Percentiles rank a stretch among this genome's conserved stretches.
Conservation (phyloP, 2,888 invertebrate genomes). For the Keiferia lycopersicella region DNA sequence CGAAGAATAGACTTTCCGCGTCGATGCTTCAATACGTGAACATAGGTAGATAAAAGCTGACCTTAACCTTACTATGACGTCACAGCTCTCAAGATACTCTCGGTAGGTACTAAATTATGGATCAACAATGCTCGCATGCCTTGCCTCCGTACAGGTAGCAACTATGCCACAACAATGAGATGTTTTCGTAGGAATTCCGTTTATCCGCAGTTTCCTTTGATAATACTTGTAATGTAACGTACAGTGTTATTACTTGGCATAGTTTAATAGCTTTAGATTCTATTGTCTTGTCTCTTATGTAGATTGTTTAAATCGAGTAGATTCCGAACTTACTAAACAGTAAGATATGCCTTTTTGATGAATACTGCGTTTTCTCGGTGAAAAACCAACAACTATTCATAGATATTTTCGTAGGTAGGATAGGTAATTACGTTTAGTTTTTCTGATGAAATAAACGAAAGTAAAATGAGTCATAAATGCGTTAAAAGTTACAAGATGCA, state of each 20-base stretch:
- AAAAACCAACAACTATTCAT: no score
- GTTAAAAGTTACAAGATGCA: conserved; percentile 24
- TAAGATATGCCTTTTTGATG: no score
- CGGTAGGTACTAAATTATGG: conserved; percentile 12
- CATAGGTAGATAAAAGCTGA: conserved; percentile 37
- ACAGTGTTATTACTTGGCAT: background rate
- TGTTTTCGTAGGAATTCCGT: background rate
- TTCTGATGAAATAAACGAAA: no score
- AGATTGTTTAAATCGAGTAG: no score
- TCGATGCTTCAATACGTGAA: background rate
- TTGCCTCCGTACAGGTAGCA: conserved; percentile 4
- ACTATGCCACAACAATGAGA: conserved; percentile 15
- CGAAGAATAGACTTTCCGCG: conserved; percentile 21
- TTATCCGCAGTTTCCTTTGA: conserved; percentile 8
- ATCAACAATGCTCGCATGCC: conserved; percentile 10
- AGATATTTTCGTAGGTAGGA: no score
- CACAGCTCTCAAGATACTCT: conserved; percentile 34
- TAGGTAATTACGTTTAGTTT: no score
- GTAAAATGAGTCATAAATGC: background rate
- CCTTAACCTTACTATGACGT: conserved; percentile 51
- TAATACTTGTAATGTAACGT: conserved; percentile 1
- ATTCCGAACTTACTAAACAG: no score
- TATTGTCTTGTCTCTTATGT: no score
- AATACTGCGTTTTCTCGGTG: no score
- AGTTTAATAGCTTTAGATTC: no score